Base-by-base conservation (phyloP, 2,797 vertebrate genomes). In the Neosalanx taihuensis region DNA sequence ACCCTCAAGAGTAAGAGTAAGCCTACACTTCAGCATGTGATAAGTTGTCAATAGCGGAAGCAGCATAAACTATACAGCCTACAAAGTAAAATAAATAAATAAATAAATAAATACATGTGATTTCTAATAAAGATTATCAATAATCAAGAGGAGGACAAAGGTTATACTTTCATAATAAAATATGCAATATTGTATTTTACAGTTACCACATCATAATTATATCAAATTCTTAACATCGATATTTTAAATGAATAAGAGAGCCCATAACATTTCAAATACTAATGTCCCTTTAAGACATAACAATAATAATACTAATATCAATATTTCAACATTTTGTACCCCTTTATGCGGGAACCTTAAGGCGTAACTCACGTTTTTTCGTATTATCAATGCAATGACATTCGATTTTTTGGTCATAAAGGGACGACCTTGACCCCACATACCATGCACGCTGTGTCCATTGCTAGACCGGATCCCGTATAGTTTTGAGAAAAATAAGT, bases 381-480 rank as follows among this genome's bases (percentile, higher is more conserved):
- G 17, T 60, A 67, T 62, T 18, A 51, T 31, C 29, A 60, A 30
- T 61, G 20, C 12, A 41, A 62, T 74, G 67, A 69, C n/a, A 71
- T 74, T 71, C 67, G 31, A 76, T 70, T 73, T 75, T 74, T 62
- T 76, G 71, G n/a, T 66, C 41, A 51, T 59, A 67, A 73, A 74
- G 35, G 74, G 88, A 85, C 81, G 87, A 93, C 90, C 91, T 92
- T 91, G 91, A 87, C 90, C 91, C 89, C 86, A 72, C 76, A 72
- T 86, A 87, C 82, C 88, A 89, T 86, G 81, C 84, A 89, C 86
- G 81, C 84, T 83, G 76, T 82, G 89, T 93, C 92, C 93, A 72
- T 75, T 79, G 79, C 79, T 76, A 85, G 85, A 86, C 83, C 90
- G 88, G 83, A 84, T 86, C 79, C 85, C 87, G 79, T 87, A 87